Base-by-base conservation (phyloP, 2,113 vertebrate genomes). In the Canis aureus region DNA sequence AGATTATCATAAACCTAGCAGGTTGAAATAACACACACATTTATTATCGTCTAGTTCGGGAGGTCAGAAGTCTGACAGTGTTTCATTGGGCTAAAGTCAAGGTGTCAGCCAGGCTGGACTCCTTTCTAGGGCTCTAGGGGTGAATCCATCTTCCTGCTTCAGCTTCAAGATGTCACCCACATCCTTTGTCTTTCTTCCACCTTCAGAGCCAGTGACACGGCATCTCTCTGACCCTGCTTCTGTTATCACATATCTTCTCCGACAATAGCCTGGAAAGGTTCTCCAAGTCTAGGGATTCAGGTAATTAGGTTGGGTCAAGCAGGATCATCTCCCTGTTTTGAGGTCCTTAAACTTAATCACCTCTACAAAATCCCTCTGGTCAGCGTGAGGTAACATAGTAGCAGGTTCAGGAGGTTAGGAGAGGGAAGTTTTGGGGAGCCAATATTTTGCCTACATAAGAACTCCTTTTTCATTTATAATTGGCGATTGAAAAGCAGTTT, bases 381-480 rank as follows among this genome's bases (percentile, higher is more conserved):
- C 49, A 4, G 32, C 5, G 17, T 35, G 79, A 88, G 57, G 32
- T 43, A 74, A 84, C 17, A 49, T 29, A 62, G 92, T 57, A 49
- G 73, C 13, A 79, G 15, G 23, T 69, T 74, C 6, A 23, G 11
- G 60, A 25, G 20, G 84, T 67, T 67, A 79, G 29, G 89, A 64
- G 32, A 1, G 23, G 19, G 57, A 79, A 38, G 59, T 20, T 51
- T 87, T 6, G 8, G 10, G 15, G 11, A 35, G 25, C 8, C 23
- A 49, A 53, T 74, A 51, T 51, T 94, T 1, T 71, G 20, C 22
- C 11, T 71, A 89, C 22, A 51, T 1, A 71, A 81, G 15, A 94
- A 86, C 6, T 20, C n/a, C n/a, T 87, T 95, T 81, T 93, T 4
- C 60, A 82, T n/a, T 92, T 85, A 53, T 43, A 76, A 87, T 51